Conservation (phyloP, 1,140 invertebrate genomes). For the Cyphomyrmex costatus region DNA sequence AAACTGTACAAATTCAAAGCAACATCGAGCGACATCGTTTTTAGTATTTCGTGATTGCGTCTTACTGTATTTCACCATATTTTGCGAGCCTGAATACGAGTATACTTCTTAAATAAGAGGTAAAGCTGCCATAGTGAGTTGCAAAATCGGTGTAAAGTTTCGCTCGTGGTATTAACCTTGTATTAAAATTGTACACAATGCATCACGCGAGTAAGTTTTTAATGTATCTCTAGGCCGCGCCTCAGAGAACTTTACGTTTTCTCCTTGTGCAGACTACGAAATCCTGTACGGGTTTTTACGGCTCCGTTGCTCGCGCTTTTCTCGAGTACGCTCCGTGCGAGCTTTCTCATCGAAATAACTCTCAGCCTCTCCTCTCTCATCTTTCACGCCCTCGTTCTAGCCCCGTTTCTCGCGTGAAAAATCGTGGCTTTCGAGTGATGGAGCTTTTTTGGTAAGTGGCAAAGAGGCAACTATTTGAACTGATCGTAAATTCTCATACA, state of each 20-base stretch:
- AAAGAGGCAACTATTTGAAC: slow-evolving; percentile 65
- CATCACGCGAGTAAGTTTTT: slow-evolving; percentile 53
- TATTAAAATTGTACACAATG: slow-evolving; percentile 39
- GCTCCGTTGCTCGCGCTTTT: slow-evolving; percentile 10
- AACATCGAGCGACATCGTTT: slow-evolving; percentile 5
- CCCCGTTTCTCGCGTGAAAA: slow-evolving; percentile 61
- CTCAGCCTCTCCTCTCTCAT: slow-evolving; percentile 43
- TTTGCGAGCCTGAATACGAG: neutral
- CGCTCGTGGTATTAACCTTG: slow-evolving; percentile 32
- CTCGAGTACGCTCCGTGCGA: slow-evolving; percentile 24
- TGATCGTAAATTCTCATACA: slow-evolving; percentile 50
- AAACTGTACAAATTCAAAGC: neutral
- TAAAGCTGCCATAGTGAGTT: neutral
- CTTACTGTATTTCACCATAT: neutral
- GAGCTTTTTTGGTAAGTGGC: slow-evolving; percentile 60
- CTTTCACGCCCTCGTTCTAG: slow-evolving; percentile 33
- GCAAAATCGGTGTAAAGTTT: slow-evolving; percentile 20
- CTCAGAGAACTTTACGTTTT: slow-evolving; percentile 32
- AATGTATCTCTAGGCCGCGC: slow-evolving; percentile 35
- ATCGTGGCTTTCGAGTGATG: slow-evolving; percentile 59
- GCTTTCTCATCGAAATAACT: slow-evolving; percentile 61
- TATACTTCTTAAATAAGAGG: slow-evolving; percentile 9
- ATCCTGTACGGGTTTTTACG: slow-evolving; percentile 50
- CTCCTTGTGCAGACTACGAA: neutral
- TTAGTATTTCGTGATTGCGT: slow-evolving; percentile 24